A percentile compares a stretch with the other conserved stretches of the same genome.
Evolutionary conservation across 92 coral and sea anemone genomes (phyloP).

Genomic region (Palythoa caribaeorum): DNA sequence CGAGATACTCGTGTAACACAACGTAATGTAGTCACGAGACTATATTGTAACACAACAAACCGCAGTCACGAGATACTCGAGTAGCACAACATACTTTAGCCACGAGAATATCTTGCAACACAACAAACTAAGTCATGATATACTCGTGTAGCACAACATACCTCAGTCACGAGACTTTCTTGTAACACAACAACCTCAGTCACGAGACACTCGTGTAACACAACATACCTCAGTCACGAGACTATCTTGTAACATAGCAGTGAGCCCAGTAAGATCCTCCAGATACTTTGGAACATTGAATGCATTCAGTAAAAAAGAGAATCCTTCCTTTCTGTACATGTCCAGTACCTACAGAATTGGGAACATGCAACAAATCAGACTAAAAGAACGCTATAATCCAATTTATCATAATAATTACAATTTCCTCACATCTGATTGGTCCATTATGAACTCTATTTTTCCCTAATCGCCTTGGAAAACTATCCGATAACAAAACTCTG

Average conservation of each 20-base stretch:
- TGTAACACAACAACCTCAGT: background rate
- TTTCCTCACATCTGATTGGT: too few relatives aligned
- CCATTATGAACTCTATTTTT: too few relatives aligned
- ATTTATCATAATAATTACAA: too few relatives aligned
- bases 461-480: too few relatives aligned
- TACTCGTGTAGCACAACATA: background rate
- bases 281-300: slow-evolving; percentile 93
- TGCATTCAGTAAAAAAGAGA: slow-evolving; percentile 89
- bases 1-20: background rate
- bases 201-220: background rate
- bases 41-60: background rate
- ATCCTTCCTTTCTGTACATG: slow-evolving; percentile 80
- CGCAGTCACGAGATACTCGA: background rate
- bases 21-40: background rate
- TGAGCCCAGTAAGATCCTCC: slow-evolving; percentile 95
- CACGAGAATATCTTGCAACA: background rate
- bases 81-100: background rate
- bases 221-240: slow-evolving; percentile 86
- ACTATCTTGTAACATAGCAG: slow-evolving; percentile 90
- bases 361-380: background rate
- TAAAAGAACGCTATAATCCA: background rate
- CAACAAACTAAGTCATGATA: background rate
- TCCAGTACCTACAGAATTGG: slow-evolving; percentile 69
- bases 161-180: background rate
- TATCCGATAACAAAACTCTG: too few relatives aligned